phyloP scores from a whole-genome alignment of 2,113 vertebrate species.

The Rhynchopsitta pachyrhyncha region DNA sequence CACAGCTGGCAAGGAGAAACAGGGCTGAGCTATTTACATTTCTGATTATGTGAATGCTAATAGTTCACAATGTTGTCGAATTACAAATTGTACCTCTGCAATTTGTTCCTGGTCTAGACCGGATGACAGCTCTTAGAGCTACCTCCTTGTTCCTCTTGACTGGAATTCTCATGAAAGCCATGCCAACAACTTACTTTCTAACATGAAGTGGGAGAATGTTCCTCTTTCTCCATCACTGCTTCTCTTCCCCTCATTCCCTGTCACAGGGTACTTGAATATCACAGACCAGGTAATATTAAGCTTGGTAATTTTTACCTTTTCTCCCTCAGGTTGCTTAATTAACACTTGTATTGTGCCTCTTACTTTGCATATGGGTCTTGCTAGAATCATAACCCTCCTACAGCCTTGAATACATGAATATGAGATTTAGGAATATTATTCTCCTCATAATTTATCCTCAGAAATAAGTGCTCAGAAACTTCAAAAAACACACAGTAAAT shows the following conservation, averaged over 20 bases:
- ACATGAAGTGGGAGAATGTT: neutral
- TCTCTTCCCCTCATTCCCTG: neutral
- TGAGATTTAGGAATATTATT: neutral
- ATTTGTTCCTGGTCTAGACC: neutral
- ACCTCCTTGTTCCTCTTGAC: neutral
- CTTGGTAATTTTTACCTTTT: neutral
- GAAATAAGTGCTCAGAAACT: neutral
- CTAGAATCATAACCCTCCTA: neutral
- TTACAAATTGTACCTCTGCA: neutral
- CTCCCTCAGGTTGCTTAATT: neutral
- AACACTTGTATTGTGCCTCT: neutral
- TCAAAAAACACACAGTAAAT: neutral
- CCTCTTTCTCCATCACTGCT: neutral
- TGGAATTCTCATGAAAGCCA: neutral
- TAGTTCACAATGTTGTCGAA: neutral
- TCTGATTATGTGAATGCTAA: rapidly evolving
- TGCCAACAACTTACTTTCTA: neutral
- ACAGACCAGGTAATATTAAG: neutral
- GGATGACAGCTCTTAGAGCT: neutral
- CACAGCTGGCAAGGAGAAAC: neutral
- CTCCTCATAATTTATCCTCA: neutral
- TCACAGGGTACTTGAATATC: neutral
- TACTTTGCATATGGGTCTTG: neutral
- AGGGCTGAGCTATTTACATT: neutral
- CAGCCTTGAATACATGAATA: neutral